Evolutionary conservation across 2,888 invertebrate genomes (phyloP).

Genomic region (Hirtodrosophila confusa): DNA sequence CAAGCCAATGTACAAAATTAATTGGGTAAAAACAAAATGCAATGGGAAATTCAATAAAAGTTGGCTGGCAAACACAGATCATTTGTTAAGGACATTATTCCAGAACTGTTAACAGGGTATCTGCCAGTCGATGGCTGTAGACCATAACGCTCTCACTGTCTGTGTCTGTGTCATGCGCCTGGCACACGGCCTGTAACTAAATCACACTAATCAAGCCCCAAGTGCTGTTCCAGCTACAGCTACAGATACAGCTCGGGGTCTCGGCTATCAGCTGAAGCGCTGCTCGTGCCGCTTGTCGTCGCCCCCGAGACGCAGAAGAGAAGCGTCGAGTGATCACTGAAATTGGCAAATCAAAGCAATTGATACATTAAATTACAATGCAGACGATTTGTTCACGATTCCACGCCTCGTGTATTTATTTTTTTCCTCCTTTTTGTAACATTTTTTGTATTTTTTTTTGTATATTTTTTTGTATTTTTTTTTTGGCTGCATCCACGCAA

Average conservation of each 20-base stretch:
- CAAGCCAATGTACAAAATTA: too few relatives aligned
- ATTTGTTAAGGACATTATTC: too few relatives aligned
- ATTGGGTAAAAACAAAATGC: too few relatives aligned
- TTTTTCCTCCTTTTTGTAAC: conserved; percentile 5
- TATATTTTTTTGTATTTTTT: conserved; percentile 7
- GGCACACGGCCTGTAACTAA: conserved; percentile 80
- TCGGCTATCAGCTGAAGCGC: conserved; percentile 56
- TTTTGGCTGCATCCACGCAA: conserved; percentile 79
- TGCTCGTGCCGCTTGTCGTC: conserved; percentile 72
- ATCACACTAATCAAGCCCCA: conserved; percentile 78
- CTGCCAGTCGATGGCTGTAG: not conserved
- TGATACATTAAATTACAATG: conserved; percentile 80
- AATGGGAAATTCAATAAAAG: too few relatives aligned
- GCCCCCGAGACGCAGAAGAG: conserved; percentile 59
- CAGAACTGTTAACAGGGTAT: conserved; percentile 11
- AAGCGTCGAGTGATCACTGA: conserved; percentile 65
- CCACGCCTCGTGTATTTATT: conserved; percentile 63
- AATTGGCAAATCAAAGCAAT: conserved; percentile 79
- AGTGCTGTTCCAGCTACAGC: conserved; percentile 62
- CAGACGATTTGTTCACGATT: conserved; percentile 79
- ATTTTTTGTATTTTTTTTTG: conserved; percentile 8
- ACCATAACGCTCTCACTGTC: not conserved
- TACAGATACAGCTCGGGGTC: conserved; percentile 28
- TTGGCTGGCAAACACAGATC: too few relatives aligned
- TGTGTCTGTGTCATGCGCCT: conserved; percentile 71